Evolutionary conservation across 2,113 vertebrate genomes (phyloP).

Genomic region (Nansenia antarctica): DNA sequence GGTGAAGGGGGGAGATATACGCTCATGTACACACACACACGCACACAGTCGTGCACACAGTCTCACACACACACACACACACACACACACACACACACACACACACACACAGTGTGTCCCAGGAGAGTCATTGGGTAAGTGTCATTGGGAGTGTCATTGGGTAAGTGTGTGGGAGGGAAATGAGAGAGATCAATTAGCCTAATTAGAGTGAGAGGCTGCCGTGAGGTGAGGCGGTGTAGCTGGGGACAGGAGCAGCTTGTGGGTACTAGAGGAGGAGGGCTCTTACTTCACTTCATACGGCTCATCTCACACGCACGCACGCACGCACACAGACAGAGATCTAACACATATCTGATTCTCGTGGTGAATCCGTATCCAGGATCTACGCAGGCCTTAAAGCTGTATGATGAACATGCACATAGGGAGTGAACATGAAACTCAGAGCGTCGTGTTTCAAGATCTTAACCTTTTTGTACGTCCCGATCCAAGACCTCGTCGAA

Average conservation of each 20-base stretch:
- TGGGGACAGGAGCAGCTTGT: background rate
- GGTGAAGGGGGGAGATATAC: too few species aligned
- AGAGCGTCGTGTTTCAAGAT: background rate
- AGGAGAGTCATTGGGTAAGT: too few species aligned
- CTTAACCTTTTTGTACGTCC: conserved; percentile 96
- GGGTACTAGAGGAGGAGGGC: background rate
- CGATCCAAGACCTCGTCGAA: conserved; percentile 97
- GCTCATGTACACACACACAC: too few species aligned
- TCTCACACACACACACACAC: too few species aligned
- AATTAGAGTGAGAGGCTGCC: conserved; percentile 17
- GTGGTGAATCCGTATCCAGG: background rate
- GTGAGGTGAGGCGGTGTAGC: background rate
- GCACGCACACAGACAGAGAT: background rate
- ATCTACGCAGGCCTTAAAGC: too few species aligned
- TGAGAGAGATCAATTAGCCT: conserved; percentile 26
- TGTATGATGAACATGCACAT: too few species aligned
- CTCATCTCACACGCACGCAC: background rate
- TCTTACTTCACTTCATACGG: background rate
- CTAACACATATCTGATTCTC: background rate
- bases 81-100: too few species aligned
- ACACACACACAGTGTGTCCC: too few species aligned
- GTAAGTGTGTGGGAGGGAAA: conserved; percentile 17
- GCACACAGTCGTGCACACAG: too few species aligned
- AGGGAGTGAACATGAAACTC: background rate
- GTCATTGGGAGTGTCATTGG: conserved; percentile 7